Percentiles rank a stretch among this genome's conserved stretches.
These are phyloP conservation scores for Lithosia quadra DNA, from an alignment of 2,888 invertebrate genomes.

Conservation along the genomic window DNA sequence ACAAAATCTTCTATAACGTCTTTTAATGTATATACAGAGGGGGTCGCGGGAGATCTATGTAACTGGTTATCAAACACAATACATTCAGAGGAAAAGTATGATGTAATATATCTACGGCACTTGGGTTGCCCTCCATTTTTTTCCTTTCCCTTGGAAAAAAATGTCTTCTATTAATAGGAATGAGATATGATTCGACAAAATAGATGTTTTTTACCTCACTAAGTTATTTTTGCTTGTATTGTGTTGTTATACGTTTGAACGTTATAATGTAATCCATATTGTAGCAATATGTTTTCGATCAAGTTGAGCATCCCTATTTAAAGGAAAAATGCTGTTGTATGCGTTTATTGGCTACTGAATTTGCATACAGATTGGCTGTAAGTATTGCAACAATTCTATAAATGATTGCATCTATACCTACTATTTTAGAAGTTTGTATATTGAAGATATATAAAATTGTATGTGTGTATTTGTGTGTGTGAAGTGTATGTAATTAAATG, in stretches of 20 bases:
- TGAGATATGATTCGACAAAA: conserved; percentile 61
- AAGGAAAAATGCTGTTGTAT: not conserved
- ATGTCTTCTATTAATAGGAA: conserved; percentile 67
- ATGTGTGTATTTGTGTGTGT: too few relatives aligned
- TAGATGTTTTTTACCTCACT: conserved; percentile 46
- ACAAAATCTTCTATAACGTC: conserved; percentile 8
- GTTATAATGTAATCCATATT: not conserved
- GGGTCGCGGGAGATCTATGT: conserved; percentile 31
- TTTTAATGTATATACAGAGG: not conserved
- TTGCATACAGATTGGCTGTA: not conserved
- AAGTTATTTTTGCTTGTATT: conserved; percentile 40
- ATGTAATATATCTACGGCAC: conserved; percentile 57
- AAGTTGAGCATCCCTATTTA: not conserved
- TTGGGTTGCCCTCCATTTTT: conserved; percentile 57
- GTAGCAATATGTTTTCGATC: not conserved
- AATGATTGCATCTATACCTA: too few relatives aligned
- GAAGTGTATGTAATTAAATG: too few relatives aligned
- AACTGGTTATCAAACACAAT: conserved; percentile 60
- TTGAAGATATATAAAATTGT: too few relatives aligned
- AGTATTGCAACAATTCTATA: too few relatives aligned
- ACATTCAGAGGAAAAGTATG: conserved; percentile 56
- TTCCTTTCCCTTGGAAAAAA: conserved; percentile 51
- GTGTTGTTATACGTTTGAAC: not conserved
- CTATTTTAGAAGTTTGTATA: too few relatives aligned
- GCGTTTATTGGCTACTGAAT: not conserved